phyloP scores from a whole-genome alignment of 2,797 vertebrate genomes.

The Onychomys torridus region DNA sequence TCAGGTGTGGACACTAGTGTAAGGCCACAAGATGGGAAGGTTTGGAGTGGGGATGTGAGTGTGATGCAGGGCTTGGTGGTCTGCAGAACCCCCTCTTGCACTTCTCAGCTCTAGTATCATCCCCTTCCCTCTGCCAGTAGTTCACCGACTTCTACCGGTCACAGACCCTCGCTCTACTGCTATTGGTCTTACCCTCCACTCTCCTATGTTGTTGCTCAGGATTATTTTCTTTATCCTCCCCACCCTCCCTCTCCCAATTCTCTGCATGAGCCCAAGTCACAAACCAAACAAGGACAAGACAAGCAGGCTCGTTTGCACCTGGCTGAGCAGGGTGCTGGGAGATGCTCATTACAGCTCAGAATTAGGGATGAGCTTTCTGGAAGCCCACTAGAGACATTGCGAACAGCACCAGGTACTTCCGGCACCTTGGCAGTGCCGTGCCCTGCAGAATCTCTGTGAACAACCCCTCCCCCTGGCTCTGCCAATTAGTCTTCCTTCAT shows the following conservation, averaged over 20 bases:
- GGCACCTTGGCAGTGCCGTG: neutral
- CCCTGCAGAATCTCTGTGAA: neutral
- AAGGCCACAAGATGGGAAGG: neutral
- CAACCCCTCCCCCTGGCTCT: neutral
- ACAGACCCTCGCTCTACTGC: too few species aligned
- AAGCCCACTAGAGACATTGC: neutral
- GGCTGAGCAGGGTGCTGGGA: neutral
- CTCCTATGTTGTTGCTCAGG: neutral
- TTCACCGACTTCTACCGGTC: neutral
- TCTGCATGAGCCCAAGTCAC: neutral
- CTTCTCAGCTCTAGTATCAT: accelerated
- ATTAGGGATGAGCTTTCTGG: neutral
- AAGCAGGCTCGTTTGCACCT: neutral
- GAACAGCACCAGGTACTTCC: neutral
- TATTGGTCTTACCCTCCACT: neutral
- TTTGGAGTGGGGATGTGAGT: neutral
- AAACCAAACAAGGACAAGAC: neutral
- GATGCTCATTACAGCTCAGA: too few species aligned
- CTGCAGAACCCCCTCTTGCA: accelerated
- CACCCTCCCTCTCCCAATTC: neutral
- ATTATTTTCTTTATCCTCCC: neutral
- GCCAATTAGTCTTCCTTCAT: neutral
- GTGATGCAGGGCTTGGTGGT: accelerated
- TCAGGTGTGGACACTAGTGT: neutral
- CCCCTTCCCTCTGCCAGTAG: neutral